Conservation (phyloP, 2,113 vertebrate species). For the Anoplopoma fimbria region DNA sequence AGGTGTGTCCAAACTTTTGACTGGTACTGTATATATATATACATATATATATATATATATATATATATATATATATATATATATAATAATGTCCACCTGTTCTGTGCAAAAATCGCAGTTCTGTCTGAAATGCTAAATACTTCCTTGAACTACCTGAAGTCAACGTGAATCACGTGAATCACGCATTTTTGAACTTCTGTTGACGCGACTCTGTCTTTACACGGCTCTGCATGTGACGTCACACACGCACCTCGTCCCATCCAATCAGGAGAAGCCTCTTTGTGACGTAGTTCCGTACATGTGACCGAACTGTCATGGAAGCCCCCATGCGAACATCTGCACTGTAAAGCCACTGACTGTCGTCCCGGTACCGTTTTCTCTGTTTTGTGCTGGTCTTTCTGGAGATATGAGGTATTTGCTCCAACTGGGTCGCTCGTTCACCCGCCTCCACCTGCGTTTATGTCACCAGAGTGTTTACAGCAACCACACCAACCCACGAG, state of each 20-base stretch:
- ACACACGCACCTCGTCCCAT: background rate
- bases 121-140: background rate
- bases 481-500: conserved; percentile 58
- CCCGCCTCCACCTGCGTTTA: conserved; percentile 54
- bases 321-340: conserved; percentile 25
- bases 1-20: too few relatives aligned
- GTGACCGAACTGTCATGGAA: conserved; percentile 72
- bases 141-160: background rate
- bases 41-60: too few relatives aligned
- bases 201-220: background rate
- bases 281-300: conserved; percentile 42
- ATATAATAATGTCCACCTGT: too few relatives aligned
- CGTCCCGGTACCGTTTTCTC: background rate
- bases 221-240: conserved; percentile 3
- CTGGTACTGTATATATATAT: too few relatives aligned
- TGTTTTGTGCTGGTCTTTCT: background rate
- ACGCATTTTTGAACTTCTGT: background rate
- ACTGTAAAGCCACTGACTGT: background rate
- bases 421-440: conserved; percentile 35
- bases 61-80: too few relatives aligned
- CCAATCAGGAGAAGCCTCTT: conserved; percentile 69
- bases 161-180: background rate
- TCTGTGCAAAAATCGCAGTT: too few relatives aligned
- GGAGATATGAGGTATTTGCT: conserved; percentile 70
- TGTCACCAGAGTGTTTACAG: conserved; percentile 80